A percentile compares a stretch with the other conserved stretches of the same genome.
Conservation (phyloP, 1,140 invertebrate species). For the Argopecten irradians region DNA sequence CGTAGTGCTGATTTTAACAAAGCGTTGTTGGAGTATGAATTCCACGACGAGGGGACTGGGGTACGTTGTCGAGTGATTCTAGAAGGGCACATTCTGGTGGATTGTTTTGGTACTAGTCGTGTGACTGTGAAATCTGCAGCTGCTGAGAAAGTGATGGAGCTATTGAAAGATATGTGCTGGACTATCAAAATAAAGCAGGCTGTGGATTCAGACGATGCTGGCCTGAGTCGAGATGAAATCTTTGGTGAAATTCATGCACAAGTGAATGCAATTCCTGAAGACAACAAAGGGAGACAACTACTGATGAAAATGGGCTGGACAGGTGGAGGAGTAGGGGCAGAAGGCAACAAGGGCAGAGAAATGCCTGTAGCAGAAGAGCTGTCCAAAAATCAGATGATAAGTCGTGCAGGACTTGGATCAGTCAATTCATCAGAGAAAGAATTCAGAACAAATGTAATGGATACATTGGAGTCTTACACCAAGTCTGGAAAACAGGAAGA, state of each 20-base stretch:
- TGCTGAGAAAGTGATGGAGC: conserved; percentile 58
- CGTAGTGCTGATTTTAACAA: conserved; percentile 56
- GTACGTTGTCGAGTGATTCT: conserved; percentile 59
- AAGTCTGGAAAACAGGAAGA: conserved; percentile 76
- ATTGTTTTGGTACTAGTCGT: conserved; percentile 52
- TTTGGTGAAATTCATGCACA: conserved; percentile 65
- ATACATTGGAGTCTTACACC: conserved; percentile 65
- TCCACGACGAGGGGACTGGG: conserved; percentile 41
- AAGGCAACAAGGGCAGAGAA: conserved; percentile 80
- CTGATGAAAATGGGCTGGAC: conserved; percentile 90
- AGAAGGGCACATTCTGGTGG: conserved; percentile 56
- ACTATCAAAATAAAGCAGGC: conserved; percentile 81
- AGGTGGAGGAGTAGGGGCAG: conserved; percentile 86
- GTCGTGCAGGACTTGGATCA: conserved; percentile 68
- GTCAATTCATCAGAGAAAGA: conserved; percentile 47
- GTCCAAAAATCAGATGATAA: conserved; percentile 55
- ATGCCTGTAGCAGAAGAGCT: conserved; percentile 79
- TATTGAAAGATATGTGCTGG: conserved; percentile 64
- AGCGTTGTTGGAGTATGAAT: conserved; percentile 57
- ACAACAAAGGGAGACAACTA: conserved; percentile 83
- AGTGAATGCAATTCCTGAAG: conserved; percentile 70
- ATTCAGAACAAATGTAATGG: conserved; percentile 56
- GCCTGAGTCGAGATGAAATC: conserved; percentile 62
- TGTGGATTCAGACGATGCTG: conserved; percentile 53
- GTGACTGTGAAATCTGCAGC: conserved; percentile 58